Conservation (phyloP, 2,797 vertebrate genomes). For the Ceryle rudis region DNA sequence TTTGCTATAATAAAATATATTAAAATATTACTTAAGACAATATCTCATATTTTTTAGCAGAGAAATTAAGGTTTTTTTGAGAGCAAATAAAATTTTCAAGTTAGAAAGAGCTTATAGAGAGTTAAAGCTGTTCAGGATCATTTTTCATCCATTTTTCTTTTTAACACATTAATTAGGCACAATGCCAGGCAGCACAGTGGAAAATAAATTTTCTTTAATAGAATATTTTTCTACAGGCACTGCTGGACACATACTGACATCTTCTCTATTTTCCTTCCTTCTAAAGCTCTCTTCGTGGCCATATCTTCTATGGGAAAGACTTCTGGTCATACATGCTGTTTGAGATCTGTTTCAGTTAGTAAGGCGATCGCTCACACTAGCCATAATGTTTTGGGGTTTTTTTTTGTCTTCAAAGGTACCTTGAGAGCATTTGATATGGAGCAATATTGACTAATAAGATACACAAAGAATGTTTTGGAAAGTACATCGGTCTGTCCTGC, state of each 20-base stretch:
- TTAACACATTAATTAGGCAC: slow-evolving; percentile 38
- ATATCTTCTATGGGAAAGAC: neutral
- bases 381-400: accelerated
- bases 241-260: neutral
- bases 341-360: neutral
- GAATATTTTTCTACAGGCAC: neutral
- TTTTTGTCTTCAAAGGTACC: neutral
- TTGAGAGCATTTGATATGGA: neutral
- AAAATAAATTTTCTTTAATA: slow-evolving; percentile 35
- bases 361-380: neutral
- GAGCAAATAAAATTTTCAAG: slow-evolving; percentile 1
- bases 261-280: neutral
- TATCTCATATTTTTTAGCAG: neutral
- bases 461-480: neutral
- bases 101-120: neutral
- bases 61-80: slow-evolving; percentile 10
- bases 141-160: slow-evolving; percentile 16
- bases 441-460: neutral
- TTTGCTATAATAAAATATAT: neutral
- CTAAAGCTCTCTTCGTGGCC: neutral
- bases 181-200: slow-evolving; percentile 32
- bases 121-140: neutral
- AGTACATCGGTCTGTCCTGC: neutral
- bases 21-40: slow-evolving; percentile 5
- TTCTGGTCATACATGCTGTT: neutral